Evolutionary conservation across 2,113 vertebrate species (phyloP).

Genomic region (Crotophaga sulcirostris): DNA sequence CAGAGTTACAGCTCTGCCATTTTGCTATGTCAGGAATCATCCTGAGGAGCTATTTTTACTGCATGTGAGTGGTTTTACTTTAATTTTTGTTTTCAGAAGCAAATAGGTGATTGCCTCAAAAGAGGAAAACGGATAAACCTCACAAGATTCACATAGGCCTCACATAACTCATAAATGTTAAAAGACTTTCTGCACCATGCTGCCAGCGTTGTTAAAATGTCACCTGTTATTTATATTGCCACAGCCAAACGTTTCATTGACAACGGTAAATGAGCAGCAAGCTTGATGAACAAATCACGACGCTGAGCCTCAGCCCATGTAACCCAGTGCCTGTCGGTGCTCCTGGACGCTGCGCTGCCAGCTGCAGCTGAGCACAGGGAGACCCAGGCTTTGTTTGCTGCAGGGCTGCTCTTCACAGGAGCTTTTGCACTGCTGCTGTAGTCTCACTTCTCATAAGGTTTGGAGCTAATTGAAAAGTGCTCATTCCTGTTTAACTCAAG

Average conservation of each 20-base stretch:
- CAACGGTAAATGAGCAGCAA: background rate
- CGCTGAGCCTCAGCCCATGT: rapidly evolving
- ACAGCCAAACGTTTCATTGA: background rate
- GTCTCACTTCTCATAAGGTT: background rate
- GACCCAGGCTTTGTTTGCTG: rapidly evolving
- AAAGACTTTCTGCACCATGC: rapidly evolving
- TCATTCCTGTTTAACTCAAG: background rate
- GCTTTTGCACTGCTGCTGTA: rapidly evolving
- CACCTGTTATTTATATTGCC: background rate
- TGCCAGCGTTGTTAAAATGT: background rate
- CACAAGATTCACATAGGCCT: background rate
- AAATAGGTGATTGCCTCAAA: background rate
- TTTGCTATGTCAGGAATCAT: background rate
- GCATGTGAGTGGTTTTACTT: background rate
- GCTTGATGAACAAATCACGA: background rate
- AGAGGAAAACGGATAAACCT: background rate
- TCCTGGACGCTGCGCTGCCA: background rate
- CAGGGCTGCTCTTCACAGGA: background rate
- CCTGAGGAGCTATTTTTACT: background rate
- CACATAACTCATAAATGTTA: background rate
- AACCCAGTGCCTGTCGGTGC: rapidly evolving
- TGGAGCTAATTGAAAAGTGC: background rate
- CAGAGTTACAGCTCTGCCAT: background rate
- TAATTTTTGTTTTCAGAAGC: background rate
- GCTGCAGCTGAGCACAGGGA: background rate